A percentile compares a stretch with the other conserved stretches of the same genome.
These are phyloP conservation scores for Drosophila triauraria DNA, from an alignment of 1,140 invertebrate species.

Conservation along the genomic window DNA sequence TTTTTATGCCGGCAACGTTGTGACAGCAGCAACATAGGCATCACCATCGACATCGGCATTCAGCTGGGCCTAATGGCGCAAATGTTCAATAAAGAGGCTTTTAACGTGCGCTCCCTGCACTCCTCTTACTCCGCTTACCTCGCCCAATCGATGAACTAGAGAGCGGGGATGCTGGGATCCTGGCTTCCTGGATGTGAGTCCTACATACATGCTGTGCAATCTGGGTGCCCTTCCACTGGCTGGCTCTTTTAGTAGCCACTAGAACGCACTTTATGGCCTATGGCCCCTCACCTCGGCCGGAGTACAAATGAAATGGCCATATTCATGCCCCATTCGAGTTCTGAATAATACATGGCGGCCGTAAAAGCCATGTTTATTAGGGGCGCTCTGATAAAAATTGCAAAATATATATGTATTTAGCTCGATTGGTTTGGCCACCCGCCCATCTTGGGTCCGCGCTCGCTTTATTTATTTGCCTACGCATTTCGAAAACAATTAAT, in stretches of 20 bases:
- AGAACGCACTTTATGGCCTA: slow-evolving; percentile 59
- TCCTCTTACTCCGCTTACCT: slow-evolving; percentile 19
- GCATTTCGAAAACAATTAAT: slow-evolving; percentile 79
- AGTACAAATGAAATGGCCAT: slow-evolving; percentile 41
- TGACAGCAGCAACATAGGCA: slow-evolving; percentile 36
- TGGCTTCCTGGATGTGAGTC: slow-evolving; percentile 38
- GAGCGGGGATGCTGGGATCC: slow-evolving; percentile 25
- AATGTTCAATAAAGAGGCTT: slow-evolving; percentile 83
- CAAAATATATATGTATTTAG: slow-evolving; percentile 42
- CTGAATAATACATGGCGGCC: slow-evolving; percentile 40
- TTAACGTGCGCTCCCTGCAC: slow-evolving; percentile 52
- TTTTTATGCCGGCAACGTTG: slow-evolving; percentile 63
- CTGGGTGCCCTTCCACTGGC: slow-evolving; percentile 46
- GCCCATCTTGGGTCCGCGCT: slow-evolving; percentile 12
- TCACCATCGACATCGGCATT: slow-evolving; percentile 11
- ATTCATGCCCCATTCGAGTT: slow-evolving; percentile 44
- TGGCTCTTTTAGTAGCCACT: slow-evolving; percentile 54
- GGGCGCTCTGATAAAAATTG: slow-evolving; percentile 21
- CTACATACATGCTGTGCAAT: slow-evolving; percentile 44
- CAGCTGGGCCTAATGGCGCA: slow-evolving; percentile 68
- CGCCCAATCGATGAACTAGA: slow-evolving; percentile 25
- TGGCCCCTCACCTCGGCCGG: slow-evolving; percentile 22
- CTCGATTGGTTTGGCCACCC: slow-evolving; percentile 28
- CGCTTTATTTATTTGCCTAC: slow-evolving; percentile 67
- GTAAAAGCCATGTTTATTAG: slow-evolving; percentile 48